Evolutionary conservation across 2,113 vertebrate species (phyloP).

Genomic region (Phalacrocorax carbo): DNA sequence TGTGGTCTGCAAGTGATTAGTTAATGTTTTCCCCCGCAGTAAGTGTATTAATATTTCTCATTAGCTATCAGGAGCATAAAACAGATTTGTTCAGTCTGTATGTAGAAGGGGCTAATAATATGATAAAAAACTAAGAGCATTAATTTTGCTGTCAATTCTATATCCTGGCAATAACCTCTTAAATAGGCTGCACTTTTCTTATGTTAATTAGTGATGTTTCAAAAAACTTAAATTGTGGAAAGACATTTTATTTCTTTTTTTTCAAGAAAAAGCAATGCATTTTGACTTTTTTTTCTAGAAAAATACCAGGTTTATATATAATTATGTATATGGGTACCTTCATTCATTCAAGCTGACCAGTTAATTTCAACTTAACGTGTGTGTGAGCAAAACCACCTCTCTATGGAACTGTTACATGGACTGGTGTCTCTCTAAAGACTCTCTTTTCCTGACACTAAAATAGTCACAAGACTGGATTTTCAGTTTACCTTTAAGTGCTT

Average conservation of each 20-base stretch:
- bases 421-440: background rate
- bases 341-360: background rate
- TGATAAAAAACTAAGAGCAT: slow-evolving; percentile 22
- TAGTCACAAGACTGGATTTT: background rate
- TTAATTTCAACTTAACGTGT: background rate
- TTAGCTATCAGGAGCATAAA: slow-evolving; percentile 29
- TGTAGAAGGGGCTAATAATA: slow-evolving; percentile 40
- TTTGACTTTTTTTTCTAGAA: background rate
- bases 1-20: background rate
- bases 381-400: background rate
- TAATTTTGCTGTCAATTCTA: slow-evolving; percentile 70
- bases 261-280: background rate
- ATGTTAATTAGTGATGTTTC: slow-evolving; percentile 43
- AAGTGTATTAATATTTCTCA: slow-evolving; percentile 57
- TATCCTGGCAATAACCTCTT: slow-evolving; percentile 50
- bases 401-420: background rate
- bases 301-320: background rate
- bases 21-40: background rate
- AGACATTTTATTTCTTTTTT: background rate
- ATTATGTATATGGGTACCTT: background rate
- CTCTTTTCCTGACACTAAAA: background rate
- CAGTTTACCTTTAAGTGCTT: background rate
- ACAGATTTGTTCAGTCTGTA: slow-evolving; percentile 39
- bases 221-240: background rate
- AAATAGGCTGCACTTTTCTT: slow-evolving; percentile 49